Base-by-base conservation (phyloP, 2,797 vertebrate species). In the Gorsachius magnificus region DNA sequence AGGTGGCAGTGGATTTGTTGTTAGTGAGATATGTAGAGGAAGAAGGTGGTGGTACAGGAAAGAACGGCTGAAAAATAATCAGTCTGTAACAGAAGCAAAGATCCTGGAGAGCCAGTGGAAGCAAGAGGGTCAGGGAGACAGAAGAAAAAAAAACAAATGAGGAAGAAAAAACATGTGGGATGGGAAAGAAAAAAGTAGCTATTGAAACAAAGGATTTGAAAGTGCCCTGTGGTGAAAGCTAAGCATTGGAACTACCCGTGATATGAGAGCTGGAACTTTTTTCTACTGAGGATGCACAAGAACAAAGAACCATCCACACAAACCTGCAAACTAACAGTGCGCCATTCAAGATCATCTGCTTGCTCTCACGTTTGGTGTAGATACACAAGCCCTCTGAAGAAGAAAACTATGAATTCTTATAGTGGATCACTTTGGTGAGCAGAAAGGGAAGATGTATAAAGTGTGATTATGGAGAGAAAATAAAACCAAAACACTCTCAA, bases 51-150 rank as follows among this genome's bases (percentile, higher is more conserved):
- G 65, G 51, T 19, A 66, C 22, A 75, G 45, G 13, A 38, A 76
- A 70, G 29, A 3, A 15, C 2, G 5, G 48, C 12, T 29, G 53
- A 50, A 78, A 53, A 78, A 56, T 21, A 69, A 21, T 9, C 35
- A 2, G 29, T 17, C 43, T 83, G 65, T 28, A 78, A 61, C 41
- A 76, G 46, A 82, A 54, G 9, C 41, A 84, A 63, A 76, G 84
- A 31, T 25, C 29, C 24, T 81, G 17, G 35, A 70, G 58, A 93
- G 64, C 4, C 71, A 85, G 8, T 5, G 24, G 43, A 46, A 74
- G 21, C 6, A 43, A 48, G 22, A 54, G 6, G 2, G 3, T 6
- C 51, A 76, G 31, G 3, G 31, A 64, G n/a, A 50, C 1, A 1
- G 29, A 9, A 21, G 7, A n/a, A n/a, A 48, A 77, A 64, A 82